phyloP scores from a whole-genome alignment of 2,888 invertebrate species.

The Hypsopygia costalis region DNA sequence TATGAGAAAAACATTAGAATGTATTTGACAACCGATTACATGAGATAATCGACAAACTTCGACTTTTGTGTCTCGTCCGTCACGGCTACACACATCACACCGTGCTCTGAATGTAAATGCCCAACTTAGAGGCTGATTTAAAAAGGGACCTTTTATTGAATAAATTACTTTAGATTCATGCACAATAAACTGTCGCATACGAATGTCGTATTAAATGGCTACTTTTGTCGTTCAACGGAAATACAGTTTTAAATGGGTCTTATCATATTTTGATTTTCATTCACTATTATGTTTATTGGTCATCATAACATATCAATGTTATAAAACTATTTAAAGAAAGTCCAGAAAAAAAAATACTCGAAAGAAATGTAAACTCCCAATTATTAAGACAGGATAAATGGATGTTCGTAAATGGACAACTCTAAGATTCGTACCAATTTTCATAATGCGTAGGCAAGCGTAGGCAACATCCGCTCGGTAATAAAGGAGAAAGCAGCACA shows the following conservation, averaged over 20 bases:
- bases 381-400: too few relatives aligned
- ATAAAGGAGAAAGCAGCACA: constrained; percentile 27
- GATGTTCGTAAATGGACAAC: too few relatives aligned
- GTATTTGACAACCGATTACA: constrained; percentile 5
- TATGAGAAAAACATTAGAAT: neutral
- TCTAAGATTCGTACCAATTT: neutral
- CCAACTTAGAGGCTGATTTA: constrained; percentile 18
- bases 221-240: constrained; percentile 1
- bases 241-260: neutral
- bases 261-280: too few relatives aligned
- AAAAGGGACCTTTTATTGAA: constrained; percentile 19
- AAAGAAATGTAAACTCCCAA: too few relatives aligned
- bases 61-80: constrained; percentile 5
- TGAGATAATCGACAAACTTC: constrained; percentile 9
- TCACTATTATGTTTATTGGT: too few relatives aligned
- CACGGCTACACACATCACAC: constrained; percentile 10
- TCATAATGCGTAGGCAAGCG: constrained; percentile 5
- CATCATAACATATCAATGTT: too few relatives aligned
- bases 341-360: too few relatives aligned
- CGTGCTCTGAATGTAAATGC: constrained; percentile 26
- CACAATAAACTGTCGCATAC: constrained; percentile 1
- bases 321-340: too few relatives aligned
- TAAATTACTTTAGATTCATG: constrained; percentile 10
- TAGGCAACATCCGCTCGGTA: neutral
- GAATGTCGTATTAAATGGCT: neutral